A percentile compares a stretch with the other conserved stretches of the same genome.
Evolutionary conservation across 2,797 vertebrate species (phyloP).

Genomic region (Balearica regulorum): DNA sequence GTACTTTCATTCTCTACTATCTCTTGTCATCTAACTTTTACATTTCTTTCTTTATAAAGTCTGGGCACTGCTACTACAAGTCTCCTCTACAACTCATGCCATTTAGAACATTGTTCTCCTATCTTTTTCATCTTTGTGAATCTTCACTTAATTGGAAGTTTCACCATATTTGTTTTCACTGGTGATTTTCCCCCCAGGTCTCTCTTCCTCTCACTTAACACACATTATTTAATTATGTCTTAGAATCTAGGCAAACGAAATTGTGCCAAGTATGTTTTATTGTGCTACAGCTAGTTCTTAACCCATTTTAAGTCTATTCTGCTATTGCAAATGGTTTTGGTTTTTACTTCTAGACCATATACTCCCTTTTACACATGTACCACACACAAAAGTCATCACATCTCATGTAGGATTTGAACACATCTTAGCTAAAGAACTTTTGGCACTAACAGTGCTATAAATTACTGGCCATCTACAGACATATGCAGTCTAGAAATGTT

Average conservation of each 20-base stretch:
- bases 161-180: not conserved
- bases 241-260: conserved; percentile 1
- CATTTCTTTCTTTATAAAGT: not conserved
- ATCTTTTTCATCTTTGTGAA: not conserved
- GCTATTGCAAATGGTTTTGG: not conserved
- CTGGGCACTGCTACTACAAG: not conserved
- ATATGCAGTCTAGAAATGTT: not conserved
- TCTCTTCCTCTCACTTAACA: not conserved
- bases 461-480: not conserved
- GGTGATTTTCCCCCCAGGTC: not conserved
- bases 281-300: not conserved
- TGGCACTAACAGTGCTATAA: not conserved
- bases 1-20: not conserved
- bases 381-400: not conserved
- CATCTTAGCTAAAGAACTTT: not conserved
- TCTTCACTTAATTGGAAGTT: conserved; percentile 1
- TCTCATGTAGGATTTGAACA: not conserved
- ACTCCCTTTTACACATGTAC: not conserved
- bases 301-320: not conserved
- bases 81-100: not conserved
- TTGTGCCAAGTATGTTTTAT: not conserved
- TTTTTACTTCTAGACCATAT: not conserved
- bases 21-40: not conserved
- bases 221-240: not conserved
- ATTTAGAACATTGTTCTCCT: not conserved